Percentiles rank a stretch among this genome's conserved stretches.
phyloP scores from a whole-genome alignment of 2,113 vertebrate species.

The Grantiella picta region DNA sequence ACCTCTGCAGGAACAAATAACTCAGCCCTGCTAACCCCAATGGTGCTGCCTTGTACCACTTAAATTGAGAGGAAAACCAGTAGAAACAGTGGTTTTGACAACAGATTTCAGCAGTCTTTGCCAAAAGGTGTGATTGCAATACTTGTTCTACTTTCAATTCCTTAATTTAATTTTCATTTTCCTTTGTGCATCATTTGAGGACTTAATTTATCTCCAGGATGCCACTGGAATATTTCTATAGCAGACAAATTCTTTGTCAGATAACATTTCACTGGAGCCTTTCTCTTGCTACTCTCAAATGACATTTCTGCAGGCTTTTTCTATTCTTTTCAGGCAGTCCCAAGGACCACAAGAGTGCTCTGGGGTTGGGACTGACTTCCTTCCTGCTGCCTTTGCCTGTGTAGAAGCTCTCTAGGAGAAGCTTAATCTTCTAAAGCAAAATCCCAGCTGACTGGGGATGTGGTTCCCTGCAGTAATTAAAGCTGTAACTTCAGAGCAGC shows the following conservation, averaged over 20 bases:
- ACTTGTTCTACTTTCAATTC: neutral
- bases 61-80: neutral
- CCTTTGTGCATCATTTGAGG: neutral
- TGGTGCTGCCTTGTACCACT: neutral
- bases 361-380: neutral
- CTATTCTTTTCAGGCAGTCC: neutral
- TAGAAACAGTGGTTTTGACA: neutral
- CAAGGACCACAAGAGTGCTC: neutral
- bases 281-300: neutral
- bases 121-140: neutral
- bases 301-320: neutral
- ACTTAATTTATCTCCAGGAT: neutral
- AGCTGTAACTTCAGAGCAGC: neutral
- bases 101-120: neutral
- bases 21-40: rapidly evolving
- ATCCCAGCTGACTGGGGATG: neutral
- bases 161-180: neutral
- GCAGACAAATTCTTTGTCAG: neutral
- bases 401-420: neutral
- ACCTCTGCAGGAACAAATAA: neutral
- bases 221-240: neutral
- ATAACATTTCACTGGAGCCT: neutral
- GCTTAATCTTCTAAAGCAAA: neutral
- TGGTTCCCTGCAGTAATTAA: neutral
- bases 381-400: neutral